A percentile compares a stretch with the other conserved stretches of the same genome.
Conservation (phyloP, 2,888 invertebrate species). For the Diaperis boleti region DNA sequence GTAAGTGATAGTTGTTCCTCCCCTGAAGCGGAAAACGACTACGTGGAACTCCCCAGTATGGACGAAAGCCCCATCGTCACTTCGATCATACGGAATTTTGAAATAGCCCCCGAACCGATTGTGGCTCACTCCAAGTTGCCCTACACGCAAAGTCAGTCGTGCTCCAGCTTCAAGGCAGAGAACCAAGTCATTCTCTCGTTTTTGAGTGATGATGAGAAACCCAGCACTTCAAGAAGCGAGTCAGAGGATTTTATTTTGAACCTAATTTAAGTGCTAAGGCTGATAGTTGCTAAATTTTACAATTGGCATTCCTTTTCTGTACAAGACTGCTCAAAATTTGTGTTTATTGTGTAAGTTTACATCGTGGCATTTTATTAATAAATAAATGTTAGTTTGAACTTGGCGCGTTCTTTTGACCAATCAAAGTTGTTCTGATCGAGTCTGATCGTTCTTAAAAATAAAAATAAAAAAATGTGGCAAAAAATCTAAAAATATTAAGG, state of each 20-base stretch:
- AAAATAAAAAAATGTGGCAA: too few relatives aligned
- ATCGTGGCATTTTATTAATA: conserved; percentile 1
- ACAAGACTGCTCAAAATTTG: conserved; percentile 18
- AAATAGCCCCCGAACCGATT: conserved; percentile 40
- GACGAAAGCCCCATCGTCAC: conserved; percentile 45
- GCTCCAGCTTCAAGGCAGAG: conserved; percentile 3
- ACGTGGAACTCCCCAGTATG: conserved; percentile 44
- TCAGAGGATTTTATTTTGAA: conserved; percentile 32
- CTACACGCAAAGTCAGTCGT: conserved; percentile 19
- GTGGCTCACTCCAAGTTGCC: conserved; percentile 2
- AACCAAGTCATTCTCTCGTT: conserved; percentile 18
- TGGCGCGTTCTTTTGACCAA: background rate
- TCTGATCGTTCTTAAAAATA: too few relatives aligned
- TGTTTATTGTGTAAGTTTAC: conserved; percentile 24
- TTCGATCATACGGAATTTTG: conserved; percentile 45
- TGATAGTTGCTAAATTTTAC: conserved; percentile 26
- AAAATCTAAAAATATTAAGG: too few relatives aligned
- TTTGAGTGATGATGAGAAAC: conserved; percentile 10
- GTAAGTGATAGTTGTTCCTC: conserved; percentile 14
- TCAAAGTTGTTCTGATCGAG: too few relatives aligned
- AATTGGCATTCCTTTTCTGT: conserved; percentile 28
- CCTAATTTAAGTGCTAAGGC: conserved; percentile 18
- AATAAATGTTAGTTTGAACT: conserved; percentile 5
- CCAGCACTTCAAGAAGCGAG: conserved; percentile 29
- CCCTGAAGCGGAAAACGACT: conserved; percentile 28